Evolutionary conservation across 2,888 invertebrate species (phyloP).

Genomic region (Idaea dimidiata): DNA sequence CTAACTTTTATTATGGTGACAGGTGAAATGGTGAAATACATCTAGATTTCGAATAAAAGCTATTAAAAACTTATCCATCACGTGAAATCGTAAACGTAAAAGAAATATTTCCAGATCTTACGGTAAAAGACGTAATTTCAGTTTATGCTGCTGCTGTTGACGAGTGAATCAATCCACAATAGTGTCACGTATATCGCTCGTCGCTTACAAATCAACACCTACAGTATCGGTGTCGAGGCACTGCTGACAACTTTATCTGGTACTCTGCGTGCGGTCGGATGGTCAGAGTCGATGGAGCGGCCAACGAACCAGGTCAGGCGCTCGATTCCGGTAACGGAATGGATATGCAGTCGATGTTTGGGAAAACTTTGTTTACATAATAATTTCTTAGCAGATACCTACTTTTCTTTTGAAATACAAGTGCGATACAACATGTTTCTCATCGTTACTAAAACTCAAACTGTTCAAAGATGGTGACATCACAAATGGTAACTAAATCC

Average conservation of each 20-base stretch:
- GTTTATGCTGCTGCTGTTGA: background rate
- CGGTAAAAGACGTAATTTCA: too few relatives aligned
- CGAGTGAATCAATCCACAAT: background rate
- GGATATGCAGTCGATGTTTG: background rate
- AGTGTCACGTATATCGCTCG: background rate
- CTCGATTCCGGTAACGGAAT: background rate
- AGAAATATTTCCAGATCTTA: too few relatives aligned
- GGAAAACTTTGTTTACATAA: background rate
- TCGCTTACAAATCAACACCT: background rate
- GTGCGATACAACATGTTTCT: too few relatives aligned
- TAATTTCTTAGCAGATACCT: too few relatives aligned
- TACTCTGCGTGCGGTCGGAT: slow-evolving; percentile 46
- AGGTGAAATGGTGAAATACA: too few relatives aligned
- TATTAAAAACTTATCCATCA: too few relatives aligned
- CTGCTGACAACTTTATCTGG: slow-evolving; percentile 59
- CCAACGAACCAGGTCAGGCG: slow-evolving; percentile 32
- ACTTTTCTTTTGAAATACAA: too few relatives aligned
- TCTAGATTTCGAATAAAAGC: too few relatives aligned
- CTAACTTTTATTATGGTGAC: too few relatives aligned
- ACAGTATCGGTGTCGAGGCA: slow-evolving; percentile 35
- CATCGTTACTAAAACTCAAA: background rate
- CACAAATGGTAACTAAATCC: too few relatives aligned
- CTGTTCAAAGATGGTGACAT: too few relatives aligned
- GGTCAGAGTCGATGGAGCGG: slow-evolving; percentile 43
- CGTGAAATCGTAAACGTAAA: too few relatives aligned